Base-by-base conservation (phyloP, 2,113 vertebrate genomes). In the Glaucomys volans region DNA sequence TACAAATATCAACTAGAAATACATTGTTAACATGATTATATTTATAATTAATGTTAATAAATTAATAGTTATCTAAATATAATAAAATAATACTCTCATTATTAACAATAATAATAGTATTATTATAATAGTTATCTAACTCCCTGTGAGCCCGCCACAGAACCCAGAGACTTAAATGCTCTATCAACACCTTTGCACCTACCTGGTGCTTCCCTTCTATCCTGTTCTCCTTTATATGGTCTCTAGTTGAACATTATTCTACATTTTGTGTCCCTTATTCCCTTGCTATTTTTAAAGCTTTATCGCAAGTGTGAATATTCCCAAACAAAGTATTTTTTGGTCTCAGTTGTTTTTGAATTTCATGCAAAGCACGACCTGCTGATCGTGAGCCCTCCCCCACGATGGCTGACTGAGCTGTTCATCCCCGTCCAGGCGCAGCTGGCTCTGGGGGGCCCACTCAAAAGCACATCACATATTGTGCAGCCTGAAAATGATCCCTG, bases 1-100 rank as follows among this genome's bases (percentile, higher is more conserved):
- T 85, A 75, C 88, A 88, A 84, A 81, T 92, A 69, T 88, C 66
- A 59, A 50, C 32, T 69, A 90, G 80, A 79, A 95, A n/a, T 72
- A 40, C 64, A 91, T 86, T 69, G 83, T 66, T 50, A 91, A 74
- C 47, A 64, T 12, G 7, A 74, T 90, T 71, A 62, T 32, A 79
- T 62, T 79, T 84, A 79, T 62, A 87, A 91, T 84, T 71, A 84
- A 64, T 75, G 10, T 59, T 92, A 79, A 40, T 93, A 32, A 97
- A 69, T 59, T n/a, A 71, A 90, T 94, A 57, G 54, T 22, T 22
- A 24, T 57, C 54, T 57, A 8, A 22, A 22, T 57, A 57, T 57
- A 8, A 57, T 57, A 57, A 54, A 20, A 54, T 54, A 54, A 18
- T 57, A 57, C 6, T 57, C 7, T 47, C 9, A 9, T 47, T 9